phyloP scores from a whole-genome alignment of 2,113 vertebrate genomes.

The Corvus hawaiiensis region DNA sequence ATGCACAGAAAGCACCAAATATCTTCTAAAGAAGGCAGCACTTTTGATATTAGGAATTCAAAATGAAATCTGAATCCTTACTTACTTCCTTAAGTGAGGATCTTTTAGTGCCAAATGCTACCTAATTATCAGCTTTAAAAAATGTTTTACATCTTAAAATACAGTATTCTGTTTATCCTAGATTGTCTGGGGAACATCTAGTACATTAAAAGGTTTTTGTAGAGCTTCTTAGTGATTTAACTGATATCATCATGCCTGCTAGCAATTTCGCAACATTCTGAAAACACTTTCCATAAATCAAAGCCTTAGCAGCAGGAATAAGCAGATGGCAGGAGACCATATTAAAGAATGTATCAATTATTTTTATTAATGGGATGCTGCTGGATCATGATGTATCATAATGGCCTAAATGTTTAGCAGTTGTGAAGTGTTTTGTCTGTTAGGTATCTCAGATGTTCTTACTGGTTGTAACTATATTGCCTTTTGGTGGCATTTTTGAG shows the following conservation, averaged over 20 bases:
- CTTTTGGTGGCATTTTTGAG: neutral
- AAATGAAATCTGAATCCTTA: constrained; percentile 45
- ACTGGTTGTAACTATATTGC: neutral
- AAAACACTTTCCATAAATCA: constrained; percentile 75
- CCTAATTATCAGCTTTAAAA: constrained; percentile 59
- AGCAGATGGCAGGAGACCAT: constrained; percentile 68
- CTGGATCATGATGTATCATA: constrained; percentile 50
- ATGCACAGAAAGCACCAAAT: neutral
- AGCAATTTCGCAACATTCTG: constrained; percentile 72
- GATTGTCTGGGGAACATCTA: constrained; percentile 66
- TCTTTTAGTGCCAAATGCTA: constrained; percentile 25
- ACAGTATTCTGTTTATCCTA: constrained; percentile 69
- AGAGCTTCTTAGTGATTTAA: constrained; percentile 63
- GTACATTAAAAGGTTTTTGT: constrained; percentile 69
- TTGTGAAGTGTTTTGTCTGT: constrained; percentile 42
- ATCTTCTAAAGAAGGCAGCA: neutral
- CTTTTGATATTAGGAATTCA: constrained; percentile 2
- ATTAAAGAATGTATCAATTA: constrained; percentile 69
- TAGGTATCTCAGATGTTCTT: constrained; percentile 29
- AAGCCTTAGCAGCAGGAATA: constrained; percentile 68
- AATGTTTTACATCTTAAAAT: constrained; percentile 69
- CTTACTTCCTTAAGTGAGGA: constrained; percentile 65
- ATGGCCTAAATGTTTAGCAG: constrained; percentile 52
- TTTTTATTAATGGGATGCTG: constrained; percentile 65
- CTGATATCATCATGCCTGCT: constrained; percentile 67